Conservation (phyloP, 2,113 vertebrate genomes). For the Macaca mulatta region DNA sequence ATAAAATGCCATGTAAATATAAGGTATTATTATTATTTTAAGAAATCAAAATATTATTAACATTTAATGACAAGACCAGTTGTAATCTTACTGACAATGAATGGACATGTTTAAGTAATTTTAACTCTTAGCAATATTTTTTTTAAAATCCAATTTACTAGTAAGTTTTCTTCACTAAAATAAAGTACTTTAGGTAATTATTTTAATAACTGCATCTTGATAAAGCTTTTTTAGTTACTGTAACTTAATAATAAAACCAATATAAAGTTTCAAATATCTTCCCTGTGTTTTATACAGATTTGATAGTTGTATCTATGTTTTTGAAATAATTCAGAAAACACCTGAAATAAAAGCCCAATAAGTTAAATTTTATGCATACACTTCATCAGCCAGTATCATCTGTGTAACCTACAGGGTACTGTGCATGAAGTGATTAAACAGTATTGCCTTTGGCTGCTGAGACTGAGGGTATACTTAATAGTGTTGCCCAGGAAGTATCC, state of each 20-base stretch:
- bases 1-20: constrained; percentile 29
- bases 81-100: background rate
- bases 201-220: constrained; percentile 33
- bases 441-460: background rate
- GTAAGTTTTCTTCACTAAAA: background rate
- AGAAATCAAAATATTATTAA: background rate
- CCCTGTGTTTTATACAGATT: background rate
- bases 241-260: constrained; percentile 66
- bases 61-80: background rate
- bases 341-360: constrained; percentile 64
- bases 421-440: background rate
- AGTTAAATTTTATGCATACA: constrained; percentile 67
- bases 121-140: background rate
- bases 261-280: constrained; percentile 48
- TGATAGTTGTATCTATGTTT: constrained; percentile 51
- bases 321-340: constrained; percentile 60
- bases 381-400: constrained; percentile 41
- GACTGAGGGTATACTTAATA: background rate
- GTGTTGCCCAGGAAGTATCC: background rate
- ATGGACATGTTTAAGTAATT: background rate
- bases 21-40: background rate
- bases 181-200: constrained; percentile 33
- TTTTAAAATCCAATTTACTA: background rate
- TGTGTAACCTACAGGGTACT: background rate
- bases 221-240: constrained; percentile 34